These are phyloP conservation scores for Oryctes rhinoceros DNA, from an alignment of 1,140 invertebrate species.

Conservation along the genomic window DNA sequence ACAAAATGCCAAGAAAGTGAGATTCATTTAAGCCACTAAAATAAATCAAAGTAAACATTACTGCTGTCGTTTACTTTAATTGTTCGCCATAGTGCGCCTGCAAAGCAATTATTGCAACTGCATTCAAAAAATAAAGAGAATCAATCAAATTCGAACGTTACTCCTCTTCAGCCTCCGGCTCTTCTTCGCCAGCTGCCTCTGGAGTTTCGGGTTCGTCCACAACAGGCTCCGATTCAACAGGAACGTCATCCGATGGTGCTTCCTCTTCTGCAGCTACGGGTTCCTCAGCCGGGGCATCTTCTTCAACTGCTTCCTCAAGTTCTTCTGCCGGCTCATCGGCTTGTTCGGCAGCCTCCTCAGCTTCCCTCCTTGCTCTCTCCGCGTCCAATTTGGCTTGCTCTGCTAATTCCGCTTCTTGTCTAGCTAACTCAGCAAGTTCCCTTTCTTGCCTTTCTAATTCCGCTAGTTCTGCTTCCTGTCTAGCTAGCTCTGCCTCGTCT, in stretches of 20 bases:
- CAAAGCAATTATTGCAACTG: neutral
- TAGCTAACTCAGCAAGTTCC: constrained; percentile 67
- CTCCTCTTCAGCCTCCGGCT: constrained; percentile 14
- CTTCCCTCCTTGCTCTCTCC: constrained; percentile 44
- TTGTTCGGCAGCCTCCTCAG: constrained; percentile 30
- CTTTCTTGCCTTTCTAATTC: constrained; percentile 68
- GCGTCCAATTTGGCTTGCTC: constrained; percentile 51
- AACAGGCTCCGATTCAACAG: constrained; percentile 37
- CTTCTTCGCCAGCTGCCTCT: neutral
- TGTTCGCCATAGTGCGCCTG: no score
- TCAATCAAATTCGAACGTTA: neutral
- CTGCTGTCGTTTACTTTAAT: no score
- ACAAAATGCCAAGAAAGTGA: no score
- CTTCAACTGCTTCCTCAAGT: constrained; percentile 38
- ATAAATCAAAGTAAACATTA: no score
- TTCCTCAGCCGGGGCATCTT: constrained; percentile 48
- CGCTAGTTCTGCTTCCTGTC: constrained; percentile 67
- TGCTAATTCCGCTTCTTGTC: constrained; percentile 61
- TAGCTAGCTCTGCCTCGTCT: constrained; percentile 67
- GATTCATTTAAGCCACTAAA: no score
- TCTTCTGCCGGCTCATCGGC: constrained; percentile 17
- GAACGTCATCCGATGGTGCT: constrained; percentile 49
- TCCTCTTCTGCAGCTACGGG: constrained; percentile 52
- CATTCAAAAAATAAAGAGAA: neutral
- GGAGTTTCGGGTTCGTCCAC: constrained; percentile 35